Conservation (phyloP, 2,113 vertebrate species). For the Lipophrys pholis region DNA sequence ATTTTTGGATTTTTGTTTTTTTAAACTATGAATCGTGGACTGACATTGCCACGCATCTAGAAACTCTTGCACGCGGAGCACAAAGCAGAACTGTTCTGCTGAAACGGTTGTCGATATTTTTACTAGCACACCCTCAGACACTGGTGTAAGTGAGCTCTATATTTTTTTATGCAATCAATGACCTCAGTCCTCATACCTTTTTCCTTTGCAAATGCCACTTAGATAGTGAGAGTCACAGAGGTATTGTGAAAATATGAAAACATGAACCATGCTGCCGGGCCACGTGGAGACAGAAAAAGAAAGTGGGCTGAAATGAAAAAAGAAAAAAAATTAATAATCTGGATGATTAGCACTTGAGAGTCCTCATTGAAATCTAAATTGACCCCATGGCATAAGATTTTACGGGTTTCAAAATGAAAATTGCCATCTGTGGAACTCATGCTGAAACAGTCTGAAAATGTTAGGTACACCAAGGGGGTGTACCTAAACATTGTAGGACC, state of each 20-base stretch:
- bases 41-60: slow-evolving; percentile 36
- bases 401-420: slow-evolving; percentile 48
- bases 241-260: slow-evolving; percentile 42
- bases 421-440: slow-evolving; percentile 48
- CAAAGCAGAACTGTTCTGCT: slow-evolving; percentile 62
- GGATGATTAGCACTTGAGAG: slow-evolving; percentile 59
- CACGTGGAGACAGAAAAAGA: slow-evolving; percentile 33
- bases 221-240: slow-evolving; percentile 51
- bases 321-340: slow-evolving; percentile 21
- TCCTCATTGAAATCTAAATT: slow-evolving; percentile 40
- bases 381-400: slow-evolving; percentile 25
- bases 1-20: slow-evolving; percentile 1
- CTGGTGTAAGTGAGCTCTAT: slow-evolving; percentile 60
- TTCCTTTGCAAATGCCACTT: slow-evolving; percentile 81
- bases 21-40: slow-evolving; percentile 43
- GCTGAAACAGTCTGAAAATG: slow-evolving; percentile 21
- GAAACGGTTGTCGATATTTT: slow-evolving; percentile 51
- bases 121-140: slow-evolving; percentile 59
- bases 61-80: slow-evolving; percentile 56
- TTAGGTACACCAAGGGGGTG: background rate
- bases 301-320: slow-evolving; percentile 17
- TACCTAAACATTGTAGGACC: slow-evolving; percentile 18
- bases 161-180: slow-evolving; percentile 64
- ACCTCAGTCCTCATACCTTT: slow-evolving; percentile 79
- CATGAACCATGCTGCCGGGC: slow-evolving; percentile 39